phyloP scores from a whole-genome alignment of 2,888 invertebrate genomes.

The Glaucopsyche alexis region DNA sequence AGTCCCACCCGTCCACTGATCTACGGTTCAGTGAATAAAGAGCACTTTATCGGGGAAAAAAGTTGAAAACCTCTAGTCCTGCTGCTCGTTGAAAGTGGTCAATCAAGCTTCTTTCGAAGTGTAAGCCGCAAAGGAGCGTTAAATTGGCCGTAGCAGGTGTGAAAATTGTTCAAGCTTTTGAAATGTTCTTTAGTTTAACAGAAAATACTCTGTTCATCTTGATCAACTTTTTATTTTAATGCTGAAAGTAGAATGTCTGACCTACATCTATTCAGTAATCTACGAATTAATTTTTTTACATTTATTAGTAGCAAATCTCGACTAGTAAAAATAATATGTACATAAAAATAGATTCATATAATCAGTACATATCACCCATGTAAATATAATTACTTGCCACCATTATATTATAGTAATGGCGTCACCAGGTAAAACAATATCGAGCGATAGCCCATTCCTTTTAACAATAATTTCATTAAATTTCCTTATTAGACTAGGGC shows the following conservation, averaged over 20 bases:
- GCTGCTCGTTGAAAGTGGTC: slow-evolving; percentile 17
- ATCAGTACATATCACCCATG: too few relatives aligned
- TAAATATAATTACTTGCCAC: too few relatives aligned
- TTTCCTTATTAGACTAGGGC: too few relatives aligned
- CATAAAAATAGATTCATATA: too few relatives aligned
- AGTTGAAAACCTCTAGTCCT: background rate
- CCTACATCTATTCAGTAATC: background rate
- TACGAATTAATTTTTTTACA: background rate
- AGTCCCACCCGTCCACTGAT: slow-evolving; percentile 12
- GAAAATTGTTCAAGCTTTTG: slow-evolving; percentile 13
- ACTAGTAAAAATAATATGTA: too few relatives aligned
- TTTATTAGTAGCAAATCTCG: too few relatives aligned
- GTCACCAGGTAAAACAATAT: too few relatives aligned
- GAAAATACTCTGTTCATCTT: background rate
- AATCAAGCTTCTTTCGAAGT: slow-evolving; percentile 13
- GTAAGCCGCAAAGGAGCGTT: slow-evolving; percentile 11
- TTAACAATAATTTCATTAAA: background rate
- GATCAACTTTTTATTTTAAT: background rate
- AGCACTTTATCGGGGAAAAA: slow-evolving; percentile 11
- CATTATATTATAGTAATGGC: too few relatives aligned
- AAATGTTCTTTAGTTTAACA: background rate
- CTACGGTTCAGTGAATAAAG: slow-evolving; percentile 7
- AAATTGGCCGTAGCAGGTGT: slow-evolving; percentile 16
- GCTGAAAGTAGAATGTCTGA: background rate
- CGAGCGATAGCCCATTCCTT: too few relatives aligned